Evolutionary conservation across 2,888 invertebrate genomes (phyloP), one percentile per base, ranked within the genome.

Genomic region (Antheraea assamensis): DNA sequence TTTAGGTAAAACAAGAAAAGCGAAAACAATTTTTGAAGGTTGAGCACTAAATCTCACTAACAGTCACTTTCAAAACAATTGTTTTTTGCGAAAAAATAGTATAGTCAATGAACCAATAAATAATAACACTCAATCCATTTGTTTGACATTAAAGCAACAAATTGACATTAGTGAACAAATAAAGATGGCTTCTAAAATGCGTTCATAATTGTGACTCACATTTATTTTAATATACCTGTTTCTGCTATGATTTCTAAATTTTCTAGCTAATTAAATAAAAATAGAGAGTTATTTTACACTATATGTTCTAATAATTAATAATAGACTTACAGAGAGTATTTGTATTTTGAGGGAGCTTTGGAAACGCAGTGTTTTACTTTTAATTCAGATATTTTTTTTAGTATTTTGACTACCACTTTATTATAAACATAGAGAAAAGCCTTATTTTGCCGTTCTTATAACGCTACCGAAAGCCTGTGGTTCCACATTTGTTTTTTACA

Each of bases 61-160:
- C 35, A 35, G 4, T 27, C 4, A 35, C 47, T n/a, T 49, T 74
- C 8, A 4, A 35, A 68, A 47, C 21, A 15, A 55, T 64, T 72
- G 58, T 74, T 75, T 77, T 71, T n/a, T 21, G 15, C 49, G 75
- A 76, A 74, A 77, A 77, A 85, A 82, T 83, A 84, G 82, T 87
- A 85, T 85, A 79, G 85, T 87, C 86, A 83, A 86, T 87, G 80
- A 84, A 84, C 82, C 85, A 83, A 85, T 83, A 86, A 83, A 81
- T 85, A 89, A 86, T 87, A 85, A 86, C 76, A 79, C 75, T 77
- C 80, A 84, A 80, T 79, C 79, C 79, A 81, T 82, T 83, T 74
- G 86, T 82, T 83, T 74, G 86, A 87, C 86, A 82, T 80, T 80
- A 47, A 13, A 42, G 47, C 64, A 49, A 31, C 24, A 31, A 74